phyloP scores from a whole-genome alignment of 2,888 invertebrate species.

The Orthosia cruda region DNA sequence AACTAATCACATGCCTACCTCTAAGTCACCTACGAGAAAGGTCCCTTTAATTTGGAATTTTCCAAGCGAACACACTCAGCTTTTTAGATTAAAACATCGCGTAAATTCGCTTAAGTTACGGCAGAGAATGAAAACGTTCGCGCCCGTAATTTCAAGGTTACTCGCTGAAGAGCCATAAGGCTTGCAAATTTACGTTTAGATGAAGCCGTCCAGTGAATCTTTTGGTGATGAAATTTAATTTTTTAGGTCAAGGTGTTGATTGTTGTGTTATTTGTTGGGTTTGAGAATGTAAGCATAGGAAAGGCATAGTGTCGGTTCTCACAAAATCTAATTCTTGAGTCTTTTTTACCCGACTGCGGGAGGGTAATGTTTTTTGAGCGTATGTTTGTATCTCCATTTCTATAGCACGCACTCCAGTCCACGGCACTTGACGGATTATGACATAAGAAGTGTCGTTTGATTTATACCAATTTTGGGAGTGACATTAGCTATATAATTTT shows the following conservation, averaged over 20 bases:
- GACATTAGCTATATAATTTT: no score
- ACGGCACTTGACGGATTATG: no score
- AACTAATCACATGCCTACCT: conserved; percentile 29
- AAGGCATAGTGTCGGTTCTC: no score
- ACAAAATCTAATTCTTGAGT: no score
- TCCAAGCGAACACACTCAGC: conserved; percentile 73
- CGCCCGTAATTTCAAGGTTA: conserved; percentile 77
- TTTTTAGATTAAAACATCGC: conserved; percentile 83
- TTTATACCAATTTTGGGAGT: no score
- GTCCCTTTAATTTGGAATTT: conserved; percentile 77
- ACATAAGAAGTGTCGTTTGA: no score
- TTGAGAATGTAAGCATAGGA: no score
- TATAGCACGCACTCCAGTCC: no score
- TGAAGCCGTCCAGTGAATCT: conserved; percentile 50
- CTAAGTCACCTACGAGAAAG: conserved; percentile 50
- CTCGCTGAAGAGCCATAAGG: conserved; percentile 55
- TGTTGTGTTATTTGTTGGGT: not conserved
- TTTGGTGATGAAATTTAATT: conserved; percentile 41
- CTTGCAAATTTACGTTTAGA: conserved; percentile 60
- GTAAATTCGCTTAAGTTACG: conserved; percentile 81
- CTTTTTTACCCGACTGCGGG: no score
- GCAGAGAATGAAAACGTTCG: conserved; percentile 74
- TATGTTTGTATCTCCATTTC: no score
- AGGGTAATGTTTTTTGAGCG: no score
- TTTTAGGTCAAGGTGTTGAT: conserved; percentile 25